These are phyloP conservation scores for Eurypyga helias DNA, from an alignment of 2,113 vertebrate species.

Conservation along the genomic window DNA sequence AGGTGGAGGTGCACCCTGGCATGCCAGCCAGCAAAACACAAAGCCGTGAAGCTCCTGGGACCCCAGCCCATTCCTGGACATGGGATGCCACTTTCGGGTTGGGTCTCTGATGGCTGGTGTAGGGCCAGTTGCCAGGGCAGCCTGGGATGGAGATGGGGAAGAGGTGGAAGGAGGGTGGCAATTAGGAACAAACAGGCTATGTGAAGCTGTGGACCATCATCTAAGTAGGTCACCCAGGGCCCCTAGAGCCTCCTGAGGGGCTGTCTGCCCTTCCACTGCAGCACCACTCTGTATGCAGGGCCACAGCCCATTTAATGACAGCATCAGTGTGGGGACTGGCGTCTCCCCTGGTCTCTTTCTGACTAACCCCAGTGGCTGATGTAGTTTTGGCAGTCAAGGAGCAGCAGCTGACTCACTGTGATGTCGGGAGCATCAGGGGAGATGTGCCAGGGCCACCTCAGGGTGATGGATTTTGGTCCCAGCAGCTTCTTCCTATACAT, in stretches of 20 bases:
- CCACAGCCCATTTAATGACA: neutral
- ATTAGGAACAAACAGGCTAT: neutral
- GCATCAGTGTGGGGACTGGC: neutral
- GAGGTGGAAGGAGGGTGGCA: fast-evolving
- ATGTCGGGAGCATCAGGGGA: fast-evolving
- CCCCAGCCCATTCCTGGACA: neutral
- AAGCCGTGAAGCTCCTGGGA: neutral
- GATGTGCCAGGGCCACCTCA: neutral
- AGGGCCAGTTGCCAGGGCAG: neutral
- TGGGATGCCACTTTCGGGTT: fast-evolving
- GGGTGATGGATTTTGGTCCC: neutral
- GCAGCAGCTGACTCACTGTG: neutral
- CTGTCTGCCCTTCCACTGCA: neutral
- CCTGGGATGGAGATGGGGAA: neutral
- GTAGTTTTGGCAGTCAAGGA: neutral
- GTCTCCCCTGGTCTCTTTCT: neutral
- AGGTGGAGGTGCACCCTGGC: neutral
- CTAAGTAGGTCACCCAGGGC: neutral
- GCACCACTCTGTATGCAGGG: neutral
- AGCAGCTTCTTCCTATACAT: neutral
- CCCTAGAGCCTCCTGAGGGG: neutral
- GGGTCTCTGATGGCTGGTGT: fast-evolving
- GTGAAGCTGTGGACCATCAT: neutral
- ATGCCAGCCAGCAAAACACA: neutral
- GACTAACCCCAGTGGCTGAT: neutral